phyloP scores from a whole-genome alignment of 2,888 invertebrate species.

The Laothoe populi region DNA sequence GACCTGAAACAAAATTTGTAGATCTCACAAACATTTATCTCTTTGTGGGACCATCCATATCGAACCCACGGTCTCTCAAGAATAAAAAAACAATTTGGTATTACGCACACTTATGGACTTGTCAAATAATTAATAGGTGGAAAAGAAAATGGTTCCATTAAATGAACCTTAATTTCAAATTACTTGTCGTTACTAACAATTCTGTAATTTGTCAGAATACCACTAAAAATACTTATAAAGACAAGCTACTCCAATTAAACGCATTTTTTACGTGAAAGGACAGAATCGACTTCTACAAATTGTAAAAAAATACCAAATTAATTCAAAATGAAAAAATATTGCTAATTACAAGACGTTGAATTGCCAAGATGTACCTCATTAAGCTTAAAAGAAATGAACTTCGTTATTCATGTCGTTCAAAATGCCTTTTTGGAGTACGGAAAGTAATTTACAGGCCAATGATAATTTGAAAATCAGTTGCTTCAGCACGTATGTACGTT shows the following conservation, averaged over 20 bases:
- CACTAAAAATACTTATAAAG: neutral
- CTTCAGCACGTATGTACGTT: no score
- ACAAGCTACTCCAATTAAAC: conserved; percentile 3
- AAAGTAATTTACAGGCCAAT: no score
- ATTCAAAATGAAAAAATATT: conserved; percentile 30
- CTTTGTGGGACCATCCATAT: no score
- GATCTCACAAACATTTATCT: no score
- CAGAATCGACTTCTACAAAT: conserved; percentile 2
- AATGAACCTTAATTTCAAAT: neutral
- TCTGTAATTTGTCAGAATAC: neutral
- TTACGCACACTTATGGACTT: no score
- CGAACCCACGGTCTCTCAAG: no score
- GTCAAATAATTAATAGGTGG: neutral
- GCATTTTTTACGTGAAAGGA: neutral
- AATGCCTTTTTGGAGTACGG: conserved; percentile 23
- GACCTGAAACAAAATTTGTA: no score
- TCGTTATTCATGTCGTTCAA: conserved; percentile 29
- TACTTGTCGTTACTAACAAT: neutral
- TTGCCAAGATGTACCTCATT: conserved; percentile 35
- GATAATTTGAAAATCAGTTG: no score
- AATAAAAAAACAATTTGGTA: no score
- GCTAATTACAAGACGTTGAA: conserved; percentile 39
- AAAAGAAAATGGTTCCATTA: neutral
- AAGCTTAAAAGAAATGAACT: conserved; percentile 31
- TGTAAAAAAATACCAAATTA: conserved; percentile 30